Base-by-base conservation (phyloP, 2,797 vertebrate genomes). In the Hozukius guyotensis region DNA sequence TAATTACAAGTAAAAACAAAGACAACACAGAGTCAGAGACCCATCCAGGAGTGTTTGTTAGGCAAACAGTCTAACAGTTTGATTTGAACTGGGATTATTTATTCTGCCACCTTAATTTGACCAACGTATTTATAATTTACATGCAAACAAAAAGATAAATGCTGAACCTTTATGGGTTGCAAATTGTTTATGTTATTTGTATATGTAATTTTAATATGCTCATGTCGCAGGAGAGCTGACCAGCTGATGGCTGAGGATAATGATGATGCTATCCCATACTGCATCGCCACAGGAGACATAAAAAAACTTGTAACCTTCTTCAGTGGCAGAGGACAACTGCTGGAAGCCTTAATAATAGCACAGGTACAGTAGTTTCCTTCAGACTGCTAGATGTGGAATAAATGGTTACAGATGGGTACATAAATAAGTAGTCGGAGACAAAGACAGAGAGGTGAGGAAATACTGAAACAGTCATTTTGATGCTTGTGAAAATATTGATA, bases 171-270 rank as follows among this genome's bases (percentile, higher is more conserved):
- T 59, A 16, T 57, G 22, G 56, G 20, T 52, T 46, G n/a, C 7
- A n/a, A 13, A 9, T 69, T 55, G 14, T 57, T 46, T 22, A 8
- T 32, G 10, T 24, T 27, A 22, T 61, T 5, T 74, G 14, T 68
- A 2, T 57, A 25, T 34, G 3, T 59, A 2, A 27, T 36, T 52
- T 6, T 9, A 52, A 68, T 72, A 13, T 72, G 36, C 5, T 70
- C n/a, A 7, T 73, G 22, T 74, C 8, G 4, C 82, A 94, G 98
- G 95, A 96, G 98, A 96, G 97, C 97, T 3, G 97, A 98, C 68
- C 98, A 99, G 72, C 96, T 99, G 87, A 97, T 99, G 92, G 96
- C 96, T 63, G 98, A 99, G 88, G 98, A 97, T 74, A 98, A 96
- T 68, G 96, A 99, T 80, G 97, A 97, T 56, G 96, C 97, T 34